These are phyloP conservation scores for Hemichromis elongatus DNA, from an alignment of 2,113 vertebrate genomes.

Conservation along the genomic window DNA sequence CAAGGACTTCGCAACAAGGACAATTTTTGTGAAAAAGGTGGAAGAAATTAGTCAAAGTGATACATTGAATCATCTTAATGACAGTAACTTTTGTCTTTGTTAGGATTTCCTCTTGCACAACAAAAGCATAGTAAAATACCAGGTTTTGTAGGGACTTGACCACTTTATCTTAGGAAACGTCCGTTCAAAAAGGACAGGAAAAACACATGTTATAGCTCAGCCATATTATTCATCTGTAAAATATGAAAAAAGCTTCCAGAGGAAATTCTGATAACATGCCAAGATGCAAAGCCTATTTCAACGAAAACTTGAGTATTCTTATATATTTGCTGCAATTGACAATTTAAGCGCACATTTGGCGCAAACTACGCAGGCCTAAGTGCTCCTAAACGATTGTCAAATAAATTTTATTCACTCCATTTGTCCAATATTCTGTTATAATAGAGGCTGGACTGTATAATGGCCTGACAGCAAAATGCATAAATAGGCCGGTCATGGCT, in stretches of 20 bases:
- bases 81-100: conserved; percentile 15
- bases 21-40: background rate
- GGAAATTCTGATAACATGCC: conserved; percentile 56
- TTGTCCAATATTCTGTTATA: background rate
- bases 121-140: background rate
- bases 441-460: background rate
- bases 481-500: background rate
- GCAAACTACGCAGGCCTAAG: background rate
- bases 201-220: background rate
- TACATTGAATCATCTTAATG: conserved; percentile 37
- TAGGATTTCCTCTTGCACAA: conserved; percentile 50
- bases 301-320: background rate
- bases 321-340: background rate
- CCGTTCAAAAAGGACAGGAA: background rate
- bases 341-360: background rate
- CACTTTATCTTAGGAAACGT: background rate
- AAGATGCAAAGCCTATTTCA: conserved; percentile 56
- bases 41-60: background rate
- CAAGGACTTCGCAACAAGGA: background rate
- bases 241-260: conserved; percentile 40
- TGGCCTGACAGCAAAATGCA: background rate
- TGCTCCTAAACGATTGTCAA: background rate
- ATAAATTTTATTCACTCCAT: background rate
- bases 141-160: background rate
- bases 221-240: background rate